Evolutionary conservation across 1,140 invertebrate species (phyloP).

Genomic region (Oncopodura yosiiana): DNA sequence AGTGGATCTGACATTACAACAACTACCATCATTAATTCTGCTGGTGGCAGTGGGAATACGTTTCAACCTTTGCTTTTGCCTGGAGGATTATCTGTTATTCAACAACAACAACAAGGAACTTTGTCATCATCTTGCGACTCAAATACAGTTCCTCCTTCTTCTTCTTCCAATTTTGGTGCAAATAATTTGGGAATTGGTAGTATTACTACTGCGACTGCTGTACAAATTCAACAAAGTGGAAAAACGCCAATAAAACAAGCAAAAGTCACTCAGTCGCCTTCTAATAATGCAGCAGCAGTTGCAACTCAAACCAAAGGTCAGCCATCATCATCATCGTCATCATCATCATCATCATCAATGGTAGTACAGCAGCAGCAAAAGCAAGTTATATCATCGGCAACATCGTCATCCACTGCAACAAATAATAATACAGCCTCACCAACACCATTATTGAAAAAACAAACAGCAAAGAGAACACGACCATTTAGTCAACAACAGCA

Average conservation of each 20-base stretch:
- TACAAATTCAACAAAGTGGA: too few species aligned
- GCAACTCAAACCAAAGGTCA: neutral
- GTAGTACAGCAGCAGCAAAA: slow-evolving; percentile 38
- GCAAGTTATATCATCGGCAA: slow-evolving; percentile 42
- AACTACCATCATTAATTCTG: slow-evolving; percentile 29
- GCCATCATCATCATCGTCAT: neutral
- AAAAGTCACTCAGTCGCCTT: too few species aligned
- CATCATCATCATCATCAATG: slow-evolving; percentile 1
- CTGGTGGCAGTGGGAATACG: slow-evolving; percentile 5
- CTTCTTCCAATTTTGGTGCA: neutral
- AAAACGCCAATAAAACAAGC: too few species aligned
- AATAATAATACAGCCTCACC: neutral
- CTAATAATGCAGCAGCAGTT: neutral
- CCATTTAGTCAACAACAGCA: slow-evolving; percentile 24
- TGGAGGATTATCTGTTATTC: slow-evolving; percentile 16
- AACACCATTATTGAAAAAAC: slow-evolving; percentile 26
- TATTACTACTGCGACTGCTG: too few species aligned
- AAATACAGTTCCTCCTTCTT: neutral
- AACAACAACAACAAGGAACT: neutral
- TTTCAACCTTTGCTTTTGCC: slow-evolving; percentile 19
- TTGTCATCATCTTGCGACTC: neutral
- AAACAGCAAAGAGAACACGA: slow-evolving; percentile 27
- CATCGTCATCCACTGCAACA: slow-evolving; percentile 43
- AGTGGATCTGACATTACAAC: neutral
- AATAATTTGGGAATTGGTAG: too few species aligned